Percentiles rank a stretch among this genome's conserved stretches.
phyloP scores from a whole-genome alignment of 2,797 vertebrate species.

The Microctenopoma lineatum region DNA sequence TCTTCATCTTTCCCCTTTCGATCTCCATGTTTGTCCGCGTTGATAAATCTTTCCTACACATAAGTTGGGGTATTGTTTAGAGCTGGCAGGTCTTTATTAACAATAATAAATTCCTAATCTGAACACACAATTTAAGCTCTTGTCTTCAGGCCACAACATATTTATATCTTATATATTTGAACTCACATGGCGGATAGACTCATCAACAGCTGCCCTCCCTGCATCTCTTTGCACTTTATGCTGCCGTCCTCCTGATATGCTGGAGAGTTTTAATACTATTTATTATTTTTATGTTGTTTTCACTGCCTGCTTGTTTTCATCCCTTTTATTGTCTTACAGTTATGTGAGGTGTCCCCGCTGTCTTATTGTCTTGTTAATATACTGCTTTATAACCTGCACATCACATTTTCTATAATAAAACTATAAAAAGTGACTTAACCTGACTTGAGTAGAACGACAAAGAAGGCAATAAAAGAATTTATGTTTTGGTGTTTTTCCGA shows the following conservation, averaged over 20 bases:
- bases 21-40: neutral
- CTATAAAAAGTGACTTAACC: constrained; percentile 29
- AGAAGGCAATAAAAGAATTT: neutral
- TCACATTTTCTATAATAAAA: constrained; percentile 40
- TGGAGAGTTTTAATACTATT: constrained; percentile 49
- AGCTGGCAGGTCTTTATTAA: constrained; percentile 4
- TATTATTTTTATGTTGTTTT: constrained; percentile 59
- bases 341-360: constrained; percentile 15
- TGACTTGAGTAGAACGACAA: constrained; percentile 6
- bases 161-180: constrained; percentile 3
- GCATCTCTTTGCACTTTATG: constrained; percentile 29
- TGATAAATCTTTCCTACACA: constrained; percentile 10
- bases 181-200: constrained; percentile 10
- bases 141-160: constrained; percentile 16
- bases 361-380: constrained; percentile 38
- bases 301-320: constrained; percentile 29
- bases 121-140: neutral
- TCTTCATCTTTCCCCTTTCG: neutral
- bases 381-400: constrained; percentile 45
- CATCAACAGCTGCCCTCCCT: constrained; percentile 19
- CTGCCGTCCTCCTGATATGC: constrained; percentile 32
- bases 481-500: neutral
- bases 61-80: constrained; percentile 23
- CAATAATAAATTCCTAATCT: too few species aligned
- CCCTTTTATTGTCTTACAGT: constrained; percentile 34